phyloP scores from a whole-genome alignment of 1,140 invertebrate genomes.

The Stegodyphus mimosarum region DNA sequence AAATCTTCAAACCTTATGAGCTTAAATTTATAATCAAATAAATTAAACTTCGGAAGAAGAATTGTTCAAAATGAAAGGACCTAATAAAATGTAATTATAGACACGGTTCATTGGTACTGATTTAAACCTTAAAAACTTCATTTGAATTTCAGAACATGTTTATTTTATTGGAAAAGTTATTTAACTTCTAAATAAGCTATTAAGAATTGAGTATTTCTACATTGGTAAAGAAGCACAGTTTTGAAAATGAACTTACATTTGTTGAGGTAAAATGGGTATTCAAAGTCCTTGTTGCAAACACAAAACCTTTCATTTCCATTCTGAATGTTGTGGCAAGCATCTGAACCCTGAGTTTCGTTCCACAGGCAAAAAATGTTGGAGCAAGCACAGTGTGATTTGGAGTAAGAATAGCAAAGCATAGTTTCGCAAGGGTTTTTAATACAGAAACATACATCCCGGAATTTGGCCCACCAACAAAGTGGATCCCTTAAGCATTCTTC shows the following conservation, averaged over 20 bases:
- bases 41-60: too few species aligned
- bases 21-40: too few species aligned
- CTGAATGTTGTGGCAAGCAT: neutral
- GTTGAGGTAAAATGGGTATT: neutral
- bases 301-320: neutral
- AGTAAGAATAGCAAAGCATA: neutral
- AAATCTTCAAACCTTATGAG: too few species aligned
- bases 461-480: conserved; percentile 9
- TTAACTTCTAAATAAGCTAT: too few species aligned
- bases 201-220: too few species aligned
- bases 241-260: conserved; percentile 4
- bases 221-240: neutral
- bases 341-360: neutral
- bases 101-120: too few species aligned
- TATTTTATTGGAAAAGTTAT: too few species aligned
- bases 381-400: neutral
- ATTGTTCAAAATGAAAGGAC: too few species aligned
- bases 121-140: too few species aligned
- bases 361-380: conserved; percentile 2
- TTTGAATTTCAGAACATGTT: too few species aligned
- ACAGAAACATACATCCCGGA: conserved; percentile 17
- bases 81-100: too few species aligned
- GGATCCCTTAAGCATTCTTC: conserved; percentile 10
- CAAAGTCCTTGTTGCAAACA: conserved; percentile 8
- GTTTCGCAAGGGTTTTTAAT: conserved; percentile 13